phyloP scores from a whole-genome alignment of 1,140 invertebrate species.

The Neuroterus valhalla region DNA sequence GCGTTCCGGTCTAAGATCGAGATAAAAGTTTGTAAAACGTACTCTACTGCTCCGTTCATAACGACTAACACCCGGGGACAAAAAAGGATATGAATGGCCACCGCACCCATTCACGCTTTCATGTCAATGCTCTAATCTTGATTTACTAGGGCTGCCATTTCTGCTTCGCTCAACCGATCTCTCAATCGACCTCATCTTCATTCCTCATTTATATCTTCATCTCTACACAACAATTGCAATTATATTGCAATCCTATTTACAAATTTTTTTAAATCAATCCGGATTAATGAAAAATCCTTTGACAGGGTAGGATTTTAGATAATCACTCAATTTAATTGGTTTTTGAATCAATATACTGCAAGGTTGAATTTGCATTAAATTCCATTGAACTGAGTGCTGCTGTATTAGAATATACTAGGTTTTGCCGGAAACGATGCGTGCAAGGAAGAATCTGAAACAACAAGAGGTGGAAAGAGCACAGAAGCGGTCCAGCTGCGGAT shows the following conservation, averaged over 20 bases:
- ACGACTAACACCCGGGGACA: neutral
- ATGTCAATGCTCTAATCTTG: constrained; percentile 28
- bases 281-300: too few relatives aligned
- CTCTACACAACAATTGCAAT: too few relatives aligned
- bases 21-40: constrained; percentile 32
- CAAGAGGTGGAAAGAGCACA: constrained; percentile 30
- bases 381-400: neutral
- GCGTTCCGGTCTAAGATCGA: neutral
- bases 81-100: constrained; percentile 26
- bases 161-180: constrained; percentile 9
- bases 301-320: too few relatives aligned
- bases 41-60: neutral
- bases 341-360: too few relatives aligned
- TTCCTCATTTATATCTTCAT: too few relatives aligned
- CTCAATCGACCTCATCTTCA: constrained; percentile 16
- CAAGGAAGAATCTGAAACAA: constrained; percentile 34
- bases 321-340: too few relatives aligned
- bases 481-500: constrained; percentile 30
- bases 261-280: too few relatives aligned
- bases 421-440: constrained; percentile 35
- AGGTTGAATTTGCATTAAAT: neutral
- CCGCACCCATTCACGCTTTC: constrained; percentile 24
- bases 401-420: constrained; percentile 15
- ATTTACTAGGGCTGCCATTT: neutral
- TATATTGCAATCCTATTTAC: too few relatives aligned